These are phyloP conservation scores for Miniopterus natalensis DNA, from an alignment of 2,113 vertebrate species.

Conservation along the genomic window DNA sequence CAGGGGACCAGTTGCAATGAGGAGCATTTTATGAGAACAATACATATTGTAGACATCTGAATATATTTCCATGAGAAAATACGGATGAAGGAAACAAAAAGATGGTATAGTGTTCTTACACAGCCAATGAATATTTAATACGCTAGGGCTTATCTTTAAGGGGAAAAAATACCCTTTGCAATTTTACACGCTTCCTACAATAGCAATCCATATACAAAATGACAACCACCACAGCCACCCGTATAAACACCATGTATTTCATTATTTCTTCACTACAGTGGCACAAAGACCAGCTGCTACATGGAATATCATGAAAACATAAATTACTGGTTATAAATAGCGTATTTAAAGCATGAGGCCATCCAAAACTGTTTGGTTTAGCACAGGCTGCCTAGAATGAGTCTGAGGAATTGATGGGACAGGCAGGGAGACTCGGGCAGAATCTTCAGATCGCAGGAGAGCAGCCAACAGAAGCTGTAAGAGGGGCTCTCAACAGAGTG, in stretches of 20 bases:
- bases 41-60: slow-evolving; percentile 58
- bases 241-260: slow-evolving; percentile 72
- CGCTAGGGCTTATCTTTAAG: slow-evolving; percentile 65
- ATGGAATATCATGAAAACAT: slow-evolving; percentile 69
- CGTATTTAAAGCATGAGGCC: slow-evolving; percentile 63
- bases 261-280: slow-evolving; percentile 62
- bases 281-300: slow-evolving; percentile 68
- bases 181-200: slow-evolving; percentile 64
- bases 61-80: slow-evolving; percentile 70
- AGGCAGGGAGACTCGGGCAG: not conserved
- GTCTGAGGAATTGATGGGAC: slow-evolving; percentile 24
- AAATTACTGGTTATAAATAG: slow-evolving; percentile 82
- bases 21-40: slow-evolving; percentile 77
- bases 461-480: not conserved
- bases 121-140: slow-evolving; percentile 73
- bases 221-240: slow-evolving; percentile 63
- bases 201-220: slow-evolving; percentile 24
- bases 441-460: not conserved
- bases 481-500: not conserved
- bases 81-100: slow-evolving; percentile 56
- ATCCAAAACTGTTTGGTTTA: slow-evolving; percentile 49
- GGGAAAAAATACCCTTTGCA: slow-evolving; percentile 53
- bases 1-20: slow-evolving; percentile 73
- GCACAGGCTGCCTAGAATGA: slow-evolving; percentile 23
- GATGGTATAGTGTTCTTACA: slow-evolving; percentile 55